A percentile compares a stretch with the other conserved stretches of the same genome.
phyloP scores from a whole-genome alignment of 2,797 vertebrate genomes.

The Silurus lanzhouensis region DNA sequence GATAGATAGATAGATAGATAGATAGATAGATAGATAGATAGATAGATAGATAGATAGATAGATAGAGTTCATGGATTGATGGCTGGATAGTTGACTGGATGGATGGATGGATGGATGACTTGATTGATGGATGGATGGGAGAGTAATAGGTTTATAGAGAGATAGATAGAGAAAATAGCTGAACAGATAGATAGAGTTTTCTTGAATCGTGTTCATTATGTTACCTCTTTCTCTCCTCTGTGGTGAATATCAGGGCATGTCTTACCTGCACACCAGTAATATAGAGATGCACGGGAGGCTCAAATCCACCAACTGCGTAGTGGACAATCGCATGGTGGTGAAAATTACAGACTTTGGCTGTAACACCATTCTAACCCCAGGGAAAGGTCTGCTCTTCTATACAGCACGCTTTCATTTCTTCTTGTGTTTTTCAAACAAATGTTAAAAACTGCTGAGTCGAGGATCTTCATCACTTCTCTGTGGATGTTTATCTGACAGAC shows the following conservation, averaged over 20 bases:
- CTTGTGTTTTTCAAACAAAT: not conserved
- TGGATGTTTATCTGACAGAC: conserved; percentile 57
- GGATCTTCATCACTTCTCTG: not conserved
- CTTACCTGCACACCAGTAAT: conserved; percentile 93
- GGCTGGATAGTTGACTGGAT: too few species aligned
- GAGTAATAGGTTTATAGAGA: too few species aligned
- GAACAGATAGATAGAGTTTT: too few species aligned
- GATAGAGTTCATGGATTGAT: too few species aligned
- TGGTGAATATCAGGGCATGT: conserved; percentile 84
- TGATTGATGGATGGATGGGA: too few species aligned
- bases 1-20: too few species aligned
- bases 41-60: too few species aligned
- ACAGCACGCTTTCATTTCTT: not conserved
- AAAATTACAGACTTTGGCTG: conserved; percentile 97
- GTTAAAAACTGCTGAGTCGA: not conserved
- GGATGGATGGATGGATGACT: too few species aligned
- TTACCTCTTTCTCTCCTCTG: not conserved
- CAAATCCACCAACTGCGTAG: conserved; percentile 95
- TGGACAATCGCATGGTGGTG: conserved; percentile 96
- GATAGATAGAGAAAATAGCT: too few species aligned
- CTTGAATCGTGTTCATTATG: not conserved
- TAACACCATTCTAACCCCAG: conserved; percentile 84
- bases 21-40: too few species aligned
- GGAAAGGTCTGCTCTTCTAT: conserved; percentile 73
- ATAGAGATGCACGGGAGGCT: conserved; percentile 88